Base-by-base conservation (phyloP, 30 jellyfish, hydroid and myxozoan genomes). In the Catostylus mosaicus region DNA sequence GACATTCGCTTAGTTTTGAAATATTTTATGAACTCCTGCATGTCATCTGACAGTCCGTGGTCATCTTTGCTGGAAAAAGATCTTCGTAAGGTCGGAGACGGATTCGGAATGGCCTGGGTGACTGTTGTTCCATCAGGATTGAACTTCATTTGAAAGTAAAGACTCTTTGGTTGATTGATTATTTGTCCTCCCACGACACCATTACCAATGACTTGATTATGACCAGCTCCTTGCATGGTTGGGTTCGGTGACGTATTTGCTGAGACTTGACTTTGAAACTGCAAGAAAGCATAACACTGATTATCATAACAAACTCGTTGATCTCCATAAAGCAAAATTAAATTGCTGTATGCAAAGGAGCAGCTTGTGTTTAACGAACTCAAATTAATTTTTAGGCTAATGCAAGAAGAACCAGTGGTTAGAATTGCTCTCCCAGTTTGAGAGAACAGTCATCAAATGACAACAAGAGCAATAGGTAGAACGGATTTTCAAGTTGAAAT, bases 1-100 rank as follows among this genome's bases (percentile, higher is more conserved):
- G 94, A 45, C 89, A 94, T 95, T 27, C 99, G 38, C 50, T 96
- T 76, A 30, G 87, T 74, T 78, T 94, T 94, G 80, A 94, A 94
- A 33, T 70, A 92, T 43, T 71, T 89, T 56, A 94, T 94, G 80
- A 94, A 94, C 19, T 89, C 96, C 50, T 82, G 97, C 96, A 94
- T 94, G 9, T 88, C 99, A 35, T 70, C 52, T 38, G 97, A 22
- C 85, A 94, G 83, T 18, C 94, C 95, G 62, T 79, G 84, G 67
- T 94, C 99, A 26, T 94, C 97, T 59, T 88, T 94, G 45, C 85
- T 66, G 6, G 96, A 88, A 29, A 81, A 57, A 16, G 96, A 75
- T 37, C 96, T 77, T 30, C 84, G 84, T 10, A 63, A 38, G 31
- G 36, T 37, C 40, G 80, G 45, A 0, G 80, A 47, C 0, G 86